Percentiles rank a stretch among this genome's conserved stretches.
phyloP scores from a whole-genome alignment of 1,140 invertebrate genomes.

The Carposina sasakii region DNA sequence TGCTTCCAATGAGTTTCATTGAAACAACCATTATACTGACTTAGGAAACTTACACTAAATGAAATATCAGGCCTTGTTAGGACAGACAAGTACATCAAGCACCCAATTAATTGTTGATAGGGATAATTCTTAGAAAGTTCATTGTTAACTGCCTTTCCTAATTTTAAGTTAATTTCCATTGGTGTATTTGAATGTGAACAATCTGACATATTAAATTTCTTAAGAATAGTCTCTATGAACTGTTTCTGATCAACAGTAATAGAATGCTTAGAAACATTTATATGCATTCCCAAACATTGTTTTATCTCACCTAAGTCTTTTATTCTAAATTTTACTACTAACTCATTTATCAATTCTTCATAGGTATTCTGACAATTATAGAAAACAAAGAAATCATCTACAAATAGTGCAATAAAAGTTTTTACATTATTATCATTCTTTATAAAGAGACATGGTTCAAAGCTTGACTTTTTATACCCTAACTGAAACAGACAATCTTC shows the following conservation, averaged over 20 bases:
- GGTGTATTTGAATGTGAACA: constrained; percentile 35
- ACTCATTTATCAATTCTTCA: constrained; percentile 12
- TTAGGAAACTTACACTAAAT: constrained; percentile 54
- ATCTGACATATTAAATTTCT: constrained; percentile 39
- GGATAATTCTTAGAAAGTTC: constrained; percentile 17
- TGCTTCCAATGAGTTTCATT: constrained; percentile 45
- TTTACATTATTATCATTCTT: constrained; percentile 13
- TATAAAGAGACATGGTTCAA: constrained; percentile 37
- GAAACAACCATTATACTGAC: constrained; percentile 57
- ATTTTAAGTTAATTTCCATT: constrained; percentile 31
- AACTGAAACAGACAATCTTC: constrained; percentile 24
- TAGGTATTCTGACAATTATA: constrained; percentile 12
- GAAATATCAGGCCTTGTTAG: constrained; percentile 65
- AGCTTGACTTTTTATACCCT: constrained; percentile 19
- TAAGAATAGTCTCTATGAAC: constrained; percentile 28
- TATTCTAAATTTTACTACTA: constrained; percentile 22
- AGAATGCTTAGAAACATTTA: constrained; percentile 8
- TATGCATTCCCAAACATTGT: constrained; percentile 23
- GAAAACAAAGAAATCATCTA: constrained; percentile 48
- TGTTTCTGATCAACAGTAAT: constrained; percentile 23
- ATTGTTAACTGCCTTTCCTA: constrained; percentile 19
- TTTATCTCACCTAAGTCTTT: constrained; percentile 24
- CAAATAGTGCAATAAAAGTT: constrained; percentile 32
- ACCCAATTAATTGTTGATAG: constrained; percentile 24
- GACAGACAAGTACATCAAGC: constrained; percentile 57